Evolutionary conservation across 2,113 vertebrate genomes (phyloP).

Genomic region (Poeciliopsis prolifica): DNA sequence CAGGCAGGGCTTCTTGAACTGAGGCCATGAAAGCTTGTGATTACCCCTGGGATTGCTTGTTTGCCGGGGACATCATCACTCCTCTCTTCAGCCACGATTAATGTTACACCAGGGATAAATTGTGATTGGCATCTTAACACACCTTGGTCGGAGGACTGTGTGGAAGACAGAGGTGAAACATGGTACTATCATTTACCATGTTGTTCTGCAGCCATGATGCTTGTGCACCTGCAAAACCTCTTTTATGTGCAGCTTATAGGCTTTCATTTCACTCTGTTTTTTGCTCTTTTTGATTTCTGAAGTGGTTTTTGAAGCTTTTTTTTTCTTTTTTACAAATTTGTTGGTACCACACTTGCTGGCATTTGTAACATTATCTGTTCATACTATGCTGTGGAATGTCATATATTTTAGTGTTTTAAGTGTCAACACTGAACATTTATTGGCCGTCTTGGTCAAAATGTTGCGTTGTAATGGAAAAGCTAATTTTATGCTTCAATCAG

Average conservation of each 20-base stretch:
- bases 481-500: no score
- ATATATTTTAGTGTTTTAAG: not conserved
- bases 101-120: slow-evolving; percentile 26
- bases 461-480: no score
- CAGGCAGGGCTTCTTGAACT: slow-evolving; percentile 13
- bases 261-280: not conserved
- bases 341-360: not conserved
- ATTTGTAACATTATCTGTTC: not conserved
- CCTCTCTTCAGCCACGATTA: slow-evolving; percentile 35
- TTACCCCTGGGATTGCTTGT: slow-evolving; percentile 28
- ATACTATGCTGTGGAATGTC: no score
- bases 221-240: not conserved
- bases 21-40: slow-evolving; percentile 40
- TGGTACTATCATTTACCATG: not conserved
- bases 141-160: not conserved
- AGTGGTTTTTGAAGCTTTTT: not conserved
- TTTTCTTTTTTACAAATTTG: not conserved
- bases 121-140: slow-evolving; percentile 26
- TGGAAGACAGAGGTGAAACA: slow-evolving; percentile 15
- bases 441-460: no score
- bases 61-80: slow-evolving; percentile 37
- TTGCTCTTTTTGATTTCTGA: not conserved
- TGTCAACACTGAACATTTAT: not conserved
- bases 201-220: not conserved
- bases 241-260: not conserved